phyloP scores from a whole-genome alignment of 2,888 invertebrate genomes.

The Orthosia incerta region DNA sequence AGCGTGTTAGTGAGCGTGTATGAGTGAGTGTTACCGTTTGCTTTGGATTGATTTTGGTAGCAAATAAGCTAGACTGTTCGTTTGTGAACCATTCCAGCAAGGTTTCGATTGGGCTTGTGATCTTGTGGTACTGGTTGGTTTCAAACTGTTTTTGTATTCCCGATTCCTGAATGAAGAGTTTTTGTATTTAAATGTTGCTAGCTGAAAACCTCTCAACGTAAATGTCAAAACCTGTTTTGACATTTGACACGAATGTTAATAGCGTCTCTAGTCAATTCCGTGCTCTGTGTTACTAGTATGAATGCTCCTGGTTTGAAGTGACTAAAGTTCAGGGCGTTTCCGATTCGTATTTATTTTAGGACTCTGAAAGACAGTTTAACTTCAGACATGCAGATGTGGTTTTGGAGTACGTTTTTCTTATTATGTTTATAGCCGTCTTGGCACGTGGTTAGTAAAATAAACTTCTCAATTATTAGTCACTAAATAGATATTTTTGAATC shows the following conservation, averaged over 20 bases:
- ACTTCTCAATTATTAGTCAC: not conserved
- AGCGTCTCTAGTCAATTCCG: not conserved
- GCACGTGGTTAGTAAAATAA: not conserved
- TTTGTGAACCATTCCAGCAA: not conserved
- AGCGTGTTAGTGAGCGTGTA: no score
- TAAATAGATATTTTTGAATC: no score
- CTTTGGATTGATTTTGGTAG: not conserved
- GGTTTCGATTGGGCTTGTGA: not conserved
- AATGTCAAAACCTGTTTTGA: no score
- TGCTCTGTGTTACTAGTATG: not conserved
- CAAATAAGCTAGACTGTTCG: not conserved
- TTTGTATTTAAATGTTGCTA: no score
- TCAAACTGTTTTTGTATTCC: not conserved
- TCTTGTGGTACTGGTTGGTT: not conserved
- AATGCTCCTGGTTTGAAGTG: not conserved
- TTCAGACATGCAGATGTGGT: not conserved
- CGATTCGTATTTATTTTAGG: conserved; percentile 8
- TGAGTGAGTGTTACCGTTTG: no score
- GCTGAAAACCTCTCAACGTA: no score
- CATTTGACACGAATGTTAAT: no score
- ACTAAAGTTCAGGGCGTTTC: conserved; percentile 38
- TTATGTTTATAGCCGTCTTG: conserved; percentile 1
- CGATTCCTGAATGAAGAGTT: no score
- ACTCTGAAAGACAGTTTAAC: not conserved
- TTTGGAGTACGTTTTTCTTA: conserved; percentile 9